Evolutionary conservation across 2,888 invertebrate species (phyloP), one percentile per base, ranked within the genome.

Genomic region (Agrochola litura): DNA sequence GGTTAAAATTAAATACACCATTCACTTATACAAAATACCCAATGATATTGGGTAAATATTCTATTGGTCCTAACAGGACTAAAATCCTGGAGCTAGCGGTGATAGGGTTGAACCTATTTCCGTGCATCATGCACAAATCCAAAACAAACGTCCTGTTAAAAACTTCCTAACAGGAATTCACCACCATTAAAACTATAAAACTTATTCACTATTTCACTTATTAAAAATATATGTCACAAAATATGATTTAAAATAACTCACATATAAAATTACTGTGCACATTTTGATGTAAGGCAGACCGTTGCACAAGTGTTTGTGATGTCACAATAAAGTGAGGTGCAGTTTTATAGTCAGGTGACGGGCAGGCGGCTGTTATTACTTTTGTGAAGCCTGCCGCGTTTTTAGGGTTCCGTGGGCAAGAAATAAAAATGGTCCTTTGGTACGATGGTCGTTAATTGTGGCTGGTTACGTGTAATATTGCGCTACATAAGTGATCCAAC

Each of bases 331-430:
- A 88, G 61, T 83, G 83, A 81, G 79, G 82, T 87, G 89, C 90
- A 88, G 86, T 93, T 92, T 93, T 96, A 96, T 96, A 96, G 88
- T 86, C 56, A 87, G 92, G 95, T 93, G 94, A 95, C 95, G 89
- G 92, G 95, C 87, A 73, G 43, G 73, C 88, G 73, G 82, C 81
- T 81, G 86, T 79, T 89, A 86, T 84, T 86, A 86, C 86, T 87
- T 85, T 87, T 85, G 76, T 82, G 82, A 82, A 88, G 89, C 86
- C 86, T 87, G 82, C 73, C 49, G 46, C 69, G 69, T 30, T 73
- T 83, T 89, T 89, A 85, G 90, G 89, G 90, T 77, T 81, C 91
- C 89, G 81, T 76, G 6, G 14, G 16, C 22, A 46, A 12, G 14
- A 37, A 49, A 12, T 37, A 1, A 25, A 22, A 41, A 3, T 66